Percentiles rank a stretch among this genome's conserved stretches.
Conservation (phyloP, 2,113 vertebrate genomes). For the Ceuthmochares aereus region DNA sequence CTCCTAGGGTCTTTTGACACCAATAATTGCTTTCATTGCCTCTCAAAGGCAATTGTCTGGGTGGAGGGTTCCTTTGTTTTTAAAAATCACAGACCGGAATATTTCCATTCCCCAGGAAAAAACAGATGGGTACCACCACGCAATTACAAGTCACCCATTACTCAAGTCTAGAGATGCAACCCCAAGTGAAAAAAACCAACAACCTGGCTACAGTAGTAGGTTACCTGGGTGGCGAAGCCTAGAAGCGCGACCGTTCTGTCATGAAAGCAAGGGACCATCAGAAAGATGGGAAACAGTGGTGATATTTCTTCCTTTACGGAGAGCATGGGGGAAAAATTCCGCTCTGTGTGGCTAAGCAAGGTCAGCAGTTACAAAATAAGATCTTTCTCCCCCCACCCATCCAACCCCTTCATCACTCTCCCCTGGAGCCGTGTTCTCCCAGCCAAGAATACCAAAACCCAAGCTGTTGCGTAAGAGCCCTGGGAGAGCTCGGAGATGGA, state of each 20-base stretch:
- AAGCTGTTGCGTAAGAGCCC: neutral
- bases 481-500: slow-evolving; percentile 16
- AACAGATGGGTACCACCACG: neutral
- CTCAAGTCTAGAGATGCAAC: neutral
- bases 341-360: neutral
- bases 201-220: neutral
- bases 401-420: neutral
- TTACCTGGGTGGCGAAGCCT: neutral
- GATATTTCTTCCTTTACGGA: neutral
- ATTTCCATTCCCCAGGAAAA: neutral
- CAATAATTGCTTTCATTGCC: neutral
- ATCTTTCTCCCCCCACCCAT: neutral
- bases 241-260: neutral
- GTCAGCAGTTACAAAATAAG: neutral
- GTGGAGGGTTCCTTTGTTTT: neutral
- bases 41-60: neutral
- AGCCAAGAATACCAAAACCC: neutral
- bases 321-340: neutral
- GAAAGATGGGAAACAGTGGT: neutral
- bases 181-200: neutral
- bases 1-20: neutral
- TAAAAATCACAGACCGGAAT: neutral
- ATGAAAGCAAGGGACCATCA: neutral
- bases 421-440: neutral
- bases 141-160: neutral